Base-by-base conservation (phyloP, 2,113 vertebrate species). In the Electrona antarctica region DNA sequence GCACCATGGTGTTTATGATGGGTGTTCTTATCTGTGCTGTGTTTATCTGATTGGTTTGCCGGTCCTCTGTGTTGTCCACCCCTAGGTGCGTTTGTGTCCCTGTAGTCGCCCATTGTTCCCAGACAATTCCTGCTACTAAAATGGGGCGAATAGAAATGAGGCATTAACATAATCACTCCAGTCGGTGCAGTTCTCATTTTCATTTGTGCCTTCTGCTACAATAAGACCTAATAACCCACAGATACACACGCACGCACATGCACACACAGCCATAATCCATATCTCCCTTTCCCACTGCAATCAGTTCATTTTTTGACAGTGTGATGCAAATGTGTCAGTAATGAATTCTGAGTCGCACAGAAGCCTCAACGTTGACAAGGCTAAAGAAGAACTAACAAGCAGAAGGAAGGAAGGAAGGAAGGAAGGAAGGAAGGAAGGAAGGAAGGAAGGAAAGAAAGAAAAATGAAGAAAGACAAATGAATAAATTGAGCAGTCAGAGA, bases 71-170 rank as follows among this genome's bases (percentile, higher is more conserved):
- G 21, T 21, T 2, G 21, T 21, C 21, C 21, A 21, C 21, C 21
- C 21, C 21, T 21, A 21, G 21, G 21, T 55, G 14, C 47, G 54
- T 57, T 81, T 59, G 60, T 51, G 80, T 69, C 71, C 67, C 60
- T 73, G 73, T 67, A 69, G 78, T 78, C 69, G 69, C 54, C 60
- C 68, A 77, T 82, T 78, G 75, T 82, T 75, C 1, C 61, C 11
- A 59, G 45, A 55, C 69, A 63, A 33, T 50, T 61, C 49, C 60
- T 48, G 60, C 77, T 66, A 50, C 80, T 87, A 78, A 87, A 80
- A 79, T 82, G 79, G 70, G 62, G 68, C 50, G 77, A 74, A 87
- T 85, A 81, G 78, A 74, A 79, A 85, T 83, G 78, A 81, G 67
- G 62, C 72, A 83, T 85, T 87, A 80, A 48, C 75, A 78, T 76